Percentiles rank a stretch among this genome's conserved stretches.
Conservation (phyloP, 2,888 invertebrate species). For the Keiferia lycopersicella region DNA sequence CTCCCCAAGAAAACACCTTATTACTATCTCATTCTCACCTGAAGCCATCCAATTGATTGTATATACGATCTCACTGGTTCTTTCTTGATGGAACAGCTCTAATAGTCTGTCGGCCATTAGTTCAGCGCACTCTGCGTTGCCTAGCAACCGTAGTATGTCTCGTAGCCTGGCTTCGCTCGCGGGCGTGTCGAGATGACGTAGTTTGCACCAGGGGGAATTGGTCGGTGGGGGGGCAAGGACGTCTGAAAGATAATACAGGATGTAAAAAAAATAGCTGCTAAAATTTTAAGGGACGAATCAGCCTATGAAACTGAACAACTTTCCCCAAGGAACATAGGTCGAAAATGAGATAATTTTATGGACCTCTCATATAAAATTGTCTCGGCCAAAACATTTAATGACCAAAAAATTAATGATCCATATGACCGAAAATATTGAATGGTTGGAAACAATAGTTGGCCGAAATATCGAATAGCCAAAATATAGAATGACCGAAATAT, state of each 20-base stretch:
- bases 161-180: constrained; percentile 73
- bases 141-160: constrained; percentile 79
- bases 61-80: constrained; percentile 81
- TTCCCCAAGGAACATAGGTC: no score
- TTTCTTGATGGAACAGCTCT: constrained; percentile 77
- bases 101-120: constrained; percentile 83
- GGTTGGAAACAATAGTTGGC: no score
- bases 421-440: no score
- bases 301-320: no score
- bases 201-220: constrained; percentile 82
- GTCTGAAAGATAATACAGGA: constrained; percentile 38
- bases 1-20: neutral
- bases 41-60: neutral
- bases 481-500: no score
- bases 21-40: neutral
- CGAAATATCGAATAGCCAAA: no score
- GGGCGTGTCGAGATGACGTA: constrained; percentile 80
- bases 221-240: constrained; percentile 40
- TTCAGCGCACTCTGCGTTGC: constrained; percentile 75
- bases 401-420: no score
- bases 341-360: no score
- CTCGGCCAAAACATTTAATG: no score
- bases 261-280: constrained; percentile 10
- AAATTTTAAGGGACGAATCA: no score
- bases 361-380: no score